phyloP scores from a whole-genome alignment of 2,113 vertebrate species.

The Atractosteus spatula region DNA sequence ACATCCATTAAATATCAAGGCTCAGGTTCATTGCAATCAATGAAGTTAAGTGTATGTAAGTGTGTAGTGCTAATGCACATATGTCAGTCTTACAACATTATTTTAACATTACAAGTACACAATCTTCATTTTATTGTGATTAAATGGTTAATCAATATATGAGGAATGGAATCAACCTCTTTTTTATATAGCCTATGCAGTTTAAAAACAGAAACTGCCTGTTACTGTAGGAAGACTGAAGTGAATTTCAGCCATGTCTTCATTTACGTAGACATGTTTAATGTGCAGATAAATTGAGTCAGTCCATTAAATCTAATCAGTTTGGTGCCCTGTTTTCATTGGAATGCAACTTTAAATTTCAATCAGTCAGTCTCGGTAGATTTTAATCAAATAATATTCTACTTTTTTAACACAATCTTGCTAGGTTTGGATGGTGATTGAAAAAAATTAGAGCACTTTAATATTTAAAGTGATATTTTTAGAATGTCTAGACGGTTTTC shows the following conservation, averaged over 20 bases:
- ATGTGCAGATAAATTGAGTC: slow-evolving; percentile 18
- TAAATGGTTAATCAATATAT: no score
- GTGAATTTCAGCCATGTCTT: background rate
- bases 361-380: background rate
- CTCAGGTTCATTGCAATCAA: no score
- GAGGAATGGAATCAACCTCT: no score
- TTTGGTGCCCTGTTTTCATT: slow-evolving; percentile 3
- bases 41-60: no score
- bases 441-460: background rate
- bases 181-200: no score
- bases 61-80: no score
- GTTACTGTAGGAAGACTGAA: no score
- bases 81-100: no score
- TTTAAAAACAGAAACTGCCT: no score
- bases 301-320: slow-evolving; percentile 24
- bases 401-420: slow-evolving; percentile 2
- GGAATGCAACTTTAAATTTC: slow-evolving; percentile 14
- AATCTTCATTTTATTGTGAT: no score
- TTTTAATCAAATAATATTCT: slow-evolving; percentile 15
- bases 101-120: no score
- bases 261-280: slow-evolving; percentile 11
- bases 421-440: background rate
- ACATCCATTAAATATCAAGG: no score
- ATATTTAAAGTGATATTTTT: background rate
- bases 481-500: background rate